Evolutionary conservation across 2,888 invertebrate genomes (phyloP), one percentile per base, ranked within the genome.

Genomic region (Adineta ricciae): DNA sequence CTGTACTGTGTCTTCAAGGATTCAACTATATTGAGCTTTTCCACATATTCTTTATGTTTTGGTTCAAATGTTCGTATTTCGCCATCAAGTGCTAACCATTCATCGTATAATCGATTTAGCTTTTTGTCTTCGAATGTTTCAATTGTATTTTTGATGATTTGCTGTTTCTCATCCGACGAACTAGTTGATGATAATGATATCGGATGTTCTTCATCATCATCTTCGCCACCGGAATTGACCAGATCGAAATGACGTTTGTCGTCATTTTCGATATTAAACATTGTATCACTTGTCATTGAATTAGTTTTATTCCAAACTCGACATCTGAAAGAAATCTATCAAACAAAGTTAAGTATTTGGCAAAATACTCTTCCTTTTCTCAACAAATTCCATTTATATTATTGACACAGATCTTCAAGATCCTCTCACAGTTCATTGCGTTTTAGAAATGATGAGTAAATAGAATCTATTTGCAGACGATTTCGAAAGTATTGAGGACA

Each of bases 41-140:
- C 36, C 21, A 85, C 84, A 84, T 84, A 85, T 36, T 85, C 85
- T 84, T 85, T 85, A 82, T 85, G 84, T 38, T 83, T 82, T 32
- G 5, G 19, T 41, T 78, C 41, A 78, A 78, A 78, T 41, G 5
- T 8, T 11, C 41, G 24, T 41, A 78, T 19, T 41, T 78, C 8
- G 0, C 9, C n/a, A 38, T 78, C 41, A 11, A 78, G 7, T 41
- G 38, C 41, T 38, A 41, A 41, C 41, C 41, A 78, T 24, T 78
- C 14, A 41, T 78, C 78, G 14, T 78, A 78, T 78, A 41, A 38
- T 21, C 8, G 1, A 41, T 41, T 38, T 41, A 78, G 24, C 14
- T 78, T 41, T 78, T 41, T 41, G 41, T 78, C 41, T 19, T 41
- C 64, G 5, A 36, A 36, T 36, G 19, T 19, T 64, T 36, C 32